Conservation (phyloP, 2,888 invertebrate species). For the Aphodius sticticus region DNA sequence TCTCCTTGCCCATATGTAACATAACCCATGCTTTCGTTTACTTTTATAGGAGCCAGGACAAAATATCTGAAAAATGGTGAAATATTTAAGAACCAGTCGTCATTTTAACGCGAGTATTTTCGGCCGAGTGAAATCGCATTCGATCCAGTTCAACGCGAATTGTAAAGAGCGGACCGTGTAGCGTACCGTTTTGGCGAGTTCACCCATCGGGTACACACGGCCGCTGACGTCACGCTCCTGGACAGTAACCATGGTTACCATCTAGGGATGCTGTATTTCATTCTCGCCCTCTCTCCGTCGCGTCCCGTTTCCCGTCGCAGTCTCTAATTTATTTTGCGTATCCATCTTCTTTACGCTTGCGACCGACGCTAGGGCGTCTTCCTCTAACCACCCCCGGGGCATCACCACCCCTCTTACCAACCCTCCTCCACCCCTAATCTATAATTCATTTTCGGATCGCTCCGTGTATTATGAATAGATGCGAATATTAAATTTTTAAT, state of each 20-base stretch:
- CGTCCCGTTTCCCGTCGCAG: constrained; percentile 29
- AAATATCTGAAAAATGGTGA: no score
- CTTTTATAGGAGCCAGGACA: no score
- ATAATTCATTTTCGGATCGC: constrained; percentile 55
- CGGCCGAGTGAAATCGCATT: constrained; percentile 8
- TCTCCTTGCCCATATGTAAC: no score
- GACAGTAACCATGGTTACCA: constrained; percentile 46
- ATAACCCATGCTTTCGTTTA: no score
- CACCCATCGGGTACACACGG: constrained; percentile 34
- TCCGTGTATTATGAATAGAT: constrained; percentile 48
- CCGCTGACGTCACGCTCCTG: constrained; percentile 45
- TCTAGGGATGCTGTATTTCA: constrained; percentile 42
- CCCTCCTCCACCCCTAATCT: constrained; percentile 44
- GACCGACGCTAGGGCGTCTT: constrained; percentile 15
- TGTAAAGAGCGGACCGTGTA: constrained; percentile 6
- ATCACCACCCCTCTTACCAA: background rate
- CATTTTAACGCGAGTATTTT: no score
- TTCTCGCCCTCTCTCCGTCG: constrained; percentile 33
- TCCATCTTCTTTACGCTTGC: constrained; percentile 42
- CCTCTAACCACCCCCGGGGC: constrained; percentile 11
- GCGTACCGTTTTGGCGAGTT: constrained; percentile 25
- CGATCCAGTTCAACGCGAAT: constrained; percentile 13
- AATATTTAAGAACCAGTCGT: no score
- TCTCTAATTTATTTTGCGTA: constrained; percentile 40
- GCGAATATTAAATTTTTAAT: constrained; percentile 51